Evolutionary conservation across 2,888 invertebrate genomes (phyloP), one percentile per base, ranked within the genome.

Genomic region (Drosophila planitibia): DNA sequence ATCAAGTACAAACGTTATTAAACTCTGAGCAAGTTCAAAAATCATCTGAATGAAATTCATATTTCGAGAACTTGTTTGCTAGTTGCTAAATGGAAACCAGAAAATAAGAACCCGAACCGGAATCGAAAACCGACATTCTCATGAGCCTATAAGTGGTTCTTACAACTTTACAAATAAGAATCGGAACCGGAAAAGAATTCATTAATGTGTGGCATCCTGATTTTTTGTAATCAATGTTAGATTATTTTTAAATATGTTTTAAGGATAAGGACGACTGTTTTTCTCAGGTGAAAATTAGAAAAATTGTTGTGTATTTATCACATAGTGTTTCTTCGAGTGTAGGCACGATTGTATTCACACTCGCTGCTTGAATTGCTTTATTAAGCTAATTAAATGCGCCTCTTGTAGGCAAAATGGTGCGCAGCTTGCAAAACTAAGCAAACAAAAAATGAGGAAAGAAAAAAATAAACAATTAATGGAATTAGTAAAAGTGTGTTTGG

Each of bases 301-400:
- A 3, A 6, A 47, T 44, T 14, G 3, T 19, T 22, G 3, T 6
- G 6, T 7, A 14, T 7, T 22, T 44, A 22, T 39, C 7, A 39
- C 39, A 3, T 9, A 9, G 22, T 22, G 1, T 44, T 44, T 39
- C 14, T 39, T 12, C 1, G 14, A n/a, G 57, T 57, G 57, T 39
- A 39, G 28, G 1, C 7, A 37, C 44, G 71, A 73, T 71, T 82
- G 76, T 76, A 76, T 71, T 88, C 73, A 70, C 89, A 70, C 77
- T 75, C 63, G 49, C 64, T 74, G 77, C 55, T 70, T 61, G 79
- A 87, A 91, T 91, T 85, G 87, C 87, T 91, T 91, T 87, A 87
- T 87, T 91, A 91, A 83, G 58, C 85, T 91, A 87, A 87, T 87
- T 87, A 87, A 91, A 87, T 82, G 76, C 74, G 76, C 77, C 90